A percentile compares a stretch with the other conserved stretches of the same genome.
phyloP scores from a whole-genome alignment of 1,140 invertebrate genomes.

The Elymnias hypermnestra region DNA sequence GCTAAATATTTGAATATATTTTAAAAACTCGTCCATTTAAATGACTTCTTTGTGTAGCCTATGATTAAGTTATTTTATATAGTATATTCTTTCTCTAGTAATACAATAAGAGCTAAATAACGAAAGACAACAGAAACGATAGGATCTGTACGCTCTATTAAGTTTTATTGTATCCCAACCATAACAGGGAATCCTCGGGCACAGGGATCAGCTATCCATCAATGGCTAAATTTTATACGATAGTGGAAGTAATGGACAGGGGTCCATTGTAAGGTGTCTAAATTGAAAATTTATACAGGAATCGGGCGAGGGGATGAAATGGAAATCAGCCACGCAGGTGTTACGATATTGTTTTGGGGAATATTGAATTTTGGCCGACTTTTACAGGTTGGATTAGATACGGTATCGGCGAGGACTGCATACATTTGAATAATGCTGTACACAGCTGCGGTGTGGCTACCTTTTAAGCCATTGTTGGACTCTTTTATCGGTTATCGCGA shows the following conservation, averaged over 20 bases:
- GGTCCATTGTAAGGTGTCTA: constrained; percentile 29
- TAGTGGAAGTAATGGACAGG: constrained; percentile 16
- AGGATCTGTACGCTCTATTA: too few relatives aligned
- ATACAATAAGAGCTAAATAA: too few relatives aligned
- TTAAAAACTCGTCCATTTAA: too few relatives aligned
- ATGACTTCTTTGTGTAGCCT: too few relatives aligned
- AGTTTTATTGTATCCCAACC: too few relatives aligned
- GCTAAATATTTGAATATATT: too few relatives aligned
- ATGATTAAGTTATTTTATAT: too few relatives aligned
- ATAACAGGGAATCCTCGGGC: neutral
- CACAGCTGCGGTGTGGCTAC: constrained; percentile 3
- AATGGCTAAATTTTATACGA: constrained; percentile 14
- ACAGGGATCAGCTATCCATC: constrained; percentile 4
- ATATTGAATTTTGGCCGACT: constrained; percentile 46
- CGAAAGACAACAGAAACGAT: too few relatives aligned
- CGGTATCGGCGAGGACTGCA: constrained; percentile 25
- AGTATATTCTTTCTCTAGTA: too few relatives aligned
- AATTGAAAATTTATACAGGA: constrained; percentile 46
- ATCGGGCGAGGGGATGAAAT: constrained; percentile 25
- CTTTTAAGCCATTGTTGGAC: constrained; percentile 12
- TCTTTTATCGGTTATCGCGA: constrained; percentile 2
- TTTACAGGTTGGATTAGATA: constrained; percentile 43
- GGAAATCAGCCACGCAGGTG: constrained; percentile 42
- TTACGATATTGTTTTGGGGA: constrained; percentile 43
- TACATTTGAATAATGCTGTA: constrained; percentile 30